Base-by-base conservation (phyloP, 2,888 invertebrate species). In the Calameuta pallipes region DNA sequence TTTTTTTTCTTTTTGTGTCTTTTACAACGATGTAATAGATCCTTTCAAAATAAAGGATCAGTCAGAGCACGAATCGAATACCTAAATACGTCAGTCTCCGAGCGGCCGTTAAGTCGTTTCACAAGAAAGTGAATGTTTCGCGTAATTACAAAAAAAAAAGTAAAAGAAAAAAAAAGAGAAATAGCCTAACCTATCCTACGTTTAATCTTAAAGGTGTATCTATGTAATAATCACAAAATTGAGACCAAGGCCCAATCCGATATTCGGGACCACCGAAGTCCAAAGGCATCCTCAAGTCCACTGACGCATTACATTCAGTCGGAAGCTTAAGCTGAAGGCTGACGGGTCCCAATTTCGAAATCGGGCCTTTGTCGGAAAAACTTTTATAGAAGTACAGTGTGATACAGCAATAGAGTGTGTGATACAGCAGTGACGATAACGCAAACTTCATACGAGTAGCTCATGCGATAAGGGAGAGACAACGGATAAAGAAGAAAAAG, bases 221-320 rank as follows among this genome's bases (percentile, higher is more conserved):
- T 88, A 89, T 85, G 85, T 88, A 89, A 86, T 90, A 91, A 91
- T 91, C 91, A 91, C 91, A 91, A 90, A 84, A 87, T 85, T 88
- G 89, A 91, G 90, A 91, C 91, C 88, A 88, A 88, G 87, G 88
- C 89, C 90, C 89, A 84, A 86, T 84, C 84, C 82, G 75, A 80
- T 69, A 80, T 78, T 77, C 80, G 70, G 82, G 83, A 85, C 79
- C 81, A 78, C 83, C 76, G 30, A 37, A 82, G 81, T 75, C 82
- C 77, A 81, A 79, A 85, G 83, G 85, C 82, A 83, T 82, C 82
- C 86, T 85, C 85, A 83, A 84, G 83, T 82, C 83, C 33, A 12
- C 23, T 84, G 83, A 82, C 80, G 31, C 31, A 71, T 83, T 83
- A 78, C 80, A 75, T 83, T 77, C 80, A 77, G 77, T 80, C 70